Percentiles rank a stretch among this genome's conserved stretches.
phyloP scores from a whole-genome alignment of 2,888 invertebrate species.

The Pseudoips prasinana region DNA sequence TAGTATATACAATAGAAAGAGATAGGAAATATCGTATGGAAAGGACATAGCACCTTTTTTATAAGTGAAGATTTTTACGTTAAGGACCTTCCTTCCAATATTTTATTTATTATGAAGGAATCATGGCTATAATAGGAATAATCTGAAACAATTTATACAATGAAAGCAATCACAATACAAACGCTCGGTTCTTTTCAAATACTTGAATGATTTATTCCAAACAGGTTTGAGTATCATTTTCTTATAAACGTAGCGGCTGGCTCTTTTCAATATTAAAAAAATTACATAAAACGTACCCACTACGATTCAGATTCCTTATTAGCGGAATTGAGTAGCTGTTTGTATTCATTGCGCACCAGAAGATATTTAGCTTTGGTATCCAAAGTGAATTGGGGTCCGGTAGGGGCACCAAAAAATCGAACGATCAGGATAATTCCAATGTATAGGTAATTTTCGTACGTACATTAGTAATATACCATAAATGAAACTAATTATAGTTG shows the following conservation, averaged over 20 bases:
- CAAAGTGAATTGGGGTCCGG: constrained; percentile 49
- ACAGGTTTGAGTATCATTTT: neutral
- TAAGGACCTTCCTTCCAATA: too few relatives aligned
- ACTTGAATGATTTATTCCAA: too few relatives aligned
- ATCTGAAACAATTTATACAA: too few relatives aligned
- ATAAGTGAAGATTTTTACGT: too few relatives aligned
- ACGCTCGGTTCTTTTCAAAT: neutral
- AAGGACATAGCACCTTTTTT: too few relatives aligned
- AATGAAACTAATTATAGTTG: too few relatives aligned
- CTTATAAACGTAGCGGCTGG: constrained; percentile 1
- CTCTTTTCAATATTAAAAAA: constrained; percentile 10
- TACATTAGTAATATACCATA: too few relatives aligned
- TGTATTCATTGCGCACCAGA: constrained; percentile 34
- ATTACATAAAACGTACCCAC: constrained; percentile 18
- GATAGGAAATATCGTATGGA: too few relatives aligned
- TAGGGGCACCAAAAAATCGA: constrained; percentile 40
- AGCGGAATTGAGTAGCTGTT: constrained; percentile 38
- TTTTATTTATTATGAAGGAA: too few relatives aligned
- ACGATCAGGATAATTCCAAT: constrained; percentile 39
- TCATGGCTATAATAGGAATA: too few relatives aligned
- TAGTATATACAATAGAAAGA: too few relatives aligned
- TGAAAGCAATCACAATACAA: too few relatives aligned
- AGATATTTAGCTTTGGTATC: constrained; percentile 42
- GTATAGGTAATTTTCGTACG: constrained; percentile 33
- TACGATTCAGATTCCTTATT: constrained; percentile 33